Evolutionary conservation across 2,888 invertebrate genomes (phyloP), one percentile per base, ranked within the genome.

Genomic region (Drepanosiphum platanoidis): DNA sequence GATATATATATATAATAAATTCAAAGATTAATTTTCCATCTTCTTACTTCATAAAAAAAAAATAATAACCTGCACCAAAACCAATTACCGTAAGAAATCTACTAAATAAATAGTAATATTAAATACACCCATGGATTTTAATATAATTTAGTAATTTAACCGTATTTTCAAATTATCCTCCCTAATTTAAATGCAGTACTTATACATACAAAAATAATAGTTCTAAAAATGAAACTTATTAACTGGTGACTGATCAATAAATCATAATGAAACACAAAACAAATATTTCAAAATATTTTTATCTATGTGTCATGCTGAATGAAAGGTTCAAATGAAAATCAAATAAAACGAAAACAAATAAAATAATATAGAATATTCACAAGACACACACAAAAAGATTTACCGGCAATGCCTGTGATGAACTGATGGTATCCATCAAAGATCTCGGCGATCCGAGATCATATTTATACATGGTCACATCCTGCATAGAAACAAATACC

Each of bases 391-490:
- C 80, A 86, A 81, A 84, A 84, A 68, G 75, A 84, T 68, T 84
- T 84, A 84, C 84, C 84, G 84, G 84, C 84, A 84, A 84, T 84
- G 75, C 75, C 84, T 84, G 84, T 84, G 84, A 84, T 84, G 84
- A 84, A 84, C 68, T 84, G 84, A 84, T 84, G 84, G 84, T 52
- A 84, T 84, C 84, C 84, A 84, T 84, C 75, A 75, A 84, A 77
- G 84, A 84, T 84, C 84, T 84, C 77, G 84, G 84, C 68, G 84
- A 84, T 68, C 84, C 84, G 77, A 84, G 84, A 84, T 84, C 84
- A 84, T 77, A 84, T 84, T 84, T 84, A 84, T 75, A 84, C 84
- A 84, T 84, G 84, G 77, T 84, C 84, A 84, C 84, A 84, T 84
- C 84, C 84, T 84, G 84, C 84, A 77, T 84, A 84, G 84, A 84